Evolutionary conservation across 2,888 invertebrate genomes (phyloP).

Genomic region (Macrosiphum euphorbiae): DNA sequence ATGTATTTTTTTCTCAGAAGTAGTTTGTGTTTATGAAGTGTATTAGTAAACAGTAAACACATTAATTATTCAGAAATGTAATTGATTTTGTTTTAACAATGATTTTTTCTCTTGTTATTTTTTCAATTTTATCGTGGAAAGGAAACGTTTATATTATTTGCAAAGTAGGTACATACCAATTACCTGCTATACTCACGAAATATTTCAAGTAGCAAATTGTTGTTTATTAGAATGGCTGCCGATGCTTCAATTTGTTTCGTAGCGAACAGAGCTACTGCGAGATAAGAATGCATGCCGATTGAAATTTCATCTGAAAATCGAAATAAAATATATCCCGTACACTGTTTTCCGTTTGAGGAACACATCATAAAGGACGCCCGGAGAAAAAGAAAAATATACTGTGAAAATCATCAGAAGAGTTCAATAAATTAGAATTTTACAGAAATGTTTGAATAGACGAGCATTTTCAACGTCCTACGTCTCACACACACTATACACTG

Average conservation of each 20-base stretch:
- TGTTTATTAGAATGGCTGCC: constrained; percentile 27
- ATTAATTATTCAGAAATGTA: not conserved
- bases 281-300: constrained; percentile 26
- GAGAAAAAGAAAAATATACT: not conserved
- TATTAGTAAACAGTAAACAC: not conserved
- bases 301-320: constrained; percentile 23
- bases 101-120: not conserved
- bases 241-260: not conserved
- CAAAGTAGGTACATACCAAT: not conserved
- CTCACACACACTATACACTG: too few relatives aligned
- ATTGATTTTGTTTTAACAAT: not conserved
- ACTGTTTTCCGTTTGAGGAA: not conserved
- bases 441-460: constrained; percentile 34
- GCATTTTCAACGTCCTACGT: not conserved
- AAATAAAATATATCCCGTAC: not conserved
- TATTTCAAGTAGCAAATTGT: constrained; percentile 26
- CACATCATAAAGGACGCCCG: not conserved
- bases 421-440: constrained; percentile 54
- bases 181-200: not conserved
- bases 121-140: not conserved
- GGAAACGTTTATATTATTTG: not conserved
- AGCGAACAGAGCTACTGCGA: not conserved
- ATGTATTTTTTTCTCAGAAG: not conserved
- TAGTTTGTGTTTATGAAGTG: not conserved
- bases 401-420: constrained; percentile 12